Base-by-base conservation (phyloP, 2,113 vertebrate species). In the Leptosomus discolor region DNA sequence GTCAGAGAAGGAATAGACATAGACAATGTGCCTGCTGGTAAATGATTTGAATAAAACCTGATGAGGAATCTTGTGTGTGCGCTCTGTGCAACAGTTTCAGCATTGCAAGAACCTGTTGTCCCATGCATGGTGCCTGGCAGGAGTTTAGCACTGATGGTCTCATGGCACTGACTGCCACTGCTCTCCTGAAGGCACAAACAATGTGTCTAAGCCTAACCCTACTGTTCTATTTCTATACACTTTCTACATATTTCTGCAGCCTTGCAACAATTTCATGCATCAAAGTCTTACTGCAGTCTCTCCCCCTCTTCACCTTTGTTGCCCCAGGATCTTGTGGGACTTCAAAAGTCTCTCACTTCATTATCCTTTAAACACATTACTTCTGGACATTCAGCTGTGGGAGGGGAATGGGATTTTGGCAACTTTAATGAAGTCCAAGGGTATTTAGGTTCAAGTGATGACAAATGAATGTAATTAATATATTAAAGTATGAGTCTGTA, bases 381-480 rank as follows among this genome's bases (percentile, higher is more conserved):
- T 92, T 95, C 73, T 94, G 86, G 85, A 89, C 70, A 92, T 76
- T 94, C 89, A 82, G 60, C 65, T 95, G 80, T 91, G 76, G 94
- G 73, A 95, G 64, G 57, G 20, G 53, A 94, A 92, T 41, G 69
- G 46, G 83, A 94, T 97, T 95, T 82, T 97, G 95, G 88, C 65
- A 96, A 91, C 53, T 78, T 92, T 73, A 75, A 78, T 85, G 83
- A 85, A 91, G 73, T 92, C 88, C 56, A 68, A 88, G 90, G 50
- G 34, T 95, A 95, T 92, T 95, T 94, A 94, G 79, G 82, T 93
- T 95, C 85, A 93, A 95, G 95, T 92, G 96, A 97, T 97, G 95
- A 96, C 95, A 97, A 96, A 96, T 94, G 94, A 91, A 90, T 73
- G 74, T 75, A 97, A 97, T 95, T 95, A 97, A 96, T 94, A 92